Evolutionary conservation across 2,113 vertebrate genomes (phyloP).

Genomic region (Nansenia antarctica): DNA sequence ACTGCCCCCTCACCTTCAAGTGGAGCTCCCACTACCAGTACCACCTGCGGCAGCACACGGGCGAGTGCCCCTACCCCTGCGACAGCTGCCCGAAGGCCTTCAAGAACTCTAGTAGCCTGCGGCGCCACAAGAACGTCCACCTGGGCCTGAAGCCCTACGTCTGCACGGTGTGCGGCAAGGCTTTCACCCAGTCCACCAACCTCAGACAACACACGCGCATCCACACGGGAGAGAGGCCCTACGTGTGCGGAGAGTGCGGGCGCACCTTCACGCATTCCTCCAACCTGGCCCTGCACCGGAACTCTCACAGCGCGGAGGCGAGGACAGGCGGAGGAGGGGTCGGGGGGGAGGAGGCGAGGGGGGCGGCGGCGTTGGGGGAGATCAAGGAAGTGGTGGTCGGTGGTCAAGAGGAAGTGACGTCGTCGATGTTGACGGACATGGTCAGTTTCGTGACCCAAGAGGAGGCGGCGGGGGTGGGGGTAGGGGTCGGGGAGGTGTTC

Average conservation of each 20-base stretch:
- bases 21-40: conserved; percentile 97
- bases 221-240: conserved; percentile 83
- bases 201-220: conserved; percentile 89
- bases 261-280: conserved; percentile 88
- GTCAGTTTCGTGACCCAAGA: conserved; percentile 76
- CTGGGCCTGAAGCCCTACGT: conserved; percentile 87
- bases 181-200: conserved; percentile 92
- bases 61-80: conserved; percentile 90
- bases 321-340: conserved; percentile 54
- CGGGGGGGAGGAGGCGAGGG: conserved; percentile 22
- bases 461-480: conserved; percentile 65
- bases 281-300: conserved; percentile 82
- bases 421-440: conserved; percentile 72
- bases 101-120: conserved; percentile 90
- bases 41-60: conserved; percentile 90
- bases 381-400: conserved; percentile 63
- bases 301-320: conserved; percentile 68
- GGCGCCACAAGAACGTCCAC: conserved; percentile 89
- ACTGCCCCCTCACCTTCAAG: conserved; percentile 90
- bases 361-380: conserved; percentile 18
- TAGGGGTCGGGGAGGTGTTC: conserved; percentile 75
- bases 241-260: conserved; percentile 71
- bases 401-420: conserved; percentile 57
- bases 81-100: conserved; percentile 89
- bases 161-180: conserved; percentile 84